phyloP scores from a whole-genome alignment of 1,140 invertebrate genomes.

The Eueides isabella region DNA sequence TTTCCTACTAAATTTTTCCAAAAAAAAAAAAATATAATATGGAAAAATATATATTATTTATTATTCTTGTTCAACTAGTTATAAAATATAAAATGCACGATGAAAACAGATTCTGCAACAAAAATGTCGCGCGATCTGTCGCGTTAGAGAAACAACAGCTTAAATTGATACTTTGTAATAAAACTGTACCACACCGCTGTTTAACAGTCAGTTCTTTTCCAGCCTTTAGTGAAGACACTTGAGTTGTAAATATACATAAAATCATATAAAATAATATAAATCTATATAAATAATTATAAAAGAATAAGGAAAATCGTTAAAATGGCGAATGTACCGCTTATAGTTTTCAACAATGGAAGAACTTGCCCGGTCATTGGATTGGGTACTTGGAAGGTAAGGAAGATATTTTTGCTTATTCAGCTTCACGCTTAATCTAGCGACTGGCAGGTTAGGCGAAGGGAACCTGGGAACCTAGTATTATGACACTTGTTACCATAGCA shows the following conservation, averaged over 20 bases:
- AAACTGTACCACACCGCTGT: slow-evolving; percentile 3
- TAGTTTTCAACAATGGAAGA: slow-evolving; percentile 82
- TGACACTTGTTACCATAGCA: no score
- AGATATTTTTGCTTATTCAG: slow-evolving; percentile 39
- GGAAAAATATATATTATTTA: no score
- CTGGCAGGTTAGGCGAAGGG: no score
- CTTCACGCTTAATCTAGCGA: no score
- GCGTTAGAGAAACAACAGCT: slow-evolving; percentile 17
- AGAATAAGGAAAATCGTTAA: background rate
- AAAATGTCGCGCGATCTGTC: background rate
- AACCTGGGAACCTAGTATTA: no score
- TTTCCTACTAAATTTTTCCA: no score
- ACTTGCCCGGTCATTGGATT: slow-evolving; percentile 87
- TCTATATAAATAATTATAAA: background rate
- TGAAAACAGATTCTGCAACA: background rate
- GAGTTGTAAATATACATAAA: background rate
- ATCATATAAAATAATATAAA: background rate
- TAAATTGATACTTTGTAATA: slow-evolving; percentile 20
- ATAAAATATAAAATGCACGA: background rate
- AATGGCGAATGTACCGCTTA: slow-evolving; percentile 31
- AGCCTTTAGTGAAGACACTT: background rate
- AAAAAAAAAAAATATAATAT: no score
- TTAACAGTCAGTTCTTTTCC: background rate
- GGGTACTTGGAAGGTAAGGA: slow-evolving; percentile 90
- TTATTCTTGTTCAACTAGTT: no score